Evolutionary conservation across 2,888 invertebrate species (phyloP).

Genomic region (Cerceris rybyensis): DNA sequence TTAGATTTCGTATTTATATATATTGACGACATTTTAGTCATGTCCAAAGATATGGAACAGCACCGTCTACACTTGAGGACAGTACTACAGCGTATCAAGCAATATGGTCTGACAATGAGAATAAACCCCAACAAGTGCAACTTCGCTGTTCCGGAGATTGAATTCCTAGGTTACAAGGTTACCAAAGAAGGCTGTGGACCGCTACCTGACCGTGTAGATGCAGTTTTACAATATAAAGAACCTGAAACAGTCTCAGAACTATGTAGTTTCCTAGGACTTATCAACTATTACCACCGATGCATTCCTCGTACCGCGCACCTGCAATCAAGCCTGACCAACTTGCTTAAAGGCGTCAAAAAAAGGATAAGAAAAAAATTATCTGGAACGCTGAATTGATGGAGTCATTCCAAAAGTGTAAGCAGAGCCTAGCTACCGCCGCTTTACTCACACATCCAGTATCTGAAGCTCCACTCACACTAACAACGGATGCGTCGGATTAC

Average conservation of each 20-base stretch:
- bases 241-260: not conserved
- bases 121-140: constrained; percentile 15
- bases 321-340: not conserved
- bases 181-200: not conserved
- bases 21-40: constrained; percentile 10
- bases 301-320: not conserved
- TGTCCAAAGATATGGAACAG: not conserved
- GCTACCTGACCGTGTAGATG: not conserved
- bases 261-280: constrained; percentile 3
- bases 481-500: constrained; percentile 1
- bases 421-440: not conserved
- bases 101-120: not conserved
- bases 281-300: constrained; percentile 20
- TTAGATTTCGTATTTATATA: constrained; percentile 13
- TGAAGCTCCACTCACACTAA: not conserved
- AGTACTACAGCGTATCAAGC: not conserved
- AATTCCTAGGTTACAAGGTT: not conserved
- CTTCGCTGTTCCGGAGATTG: not conserved
- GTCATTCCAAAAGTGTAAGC: not conserved
- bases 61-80: not conserved
- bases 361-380: not conserved
- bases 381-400: not conserved
- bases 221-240: not conserved
- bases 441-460: not conserved
- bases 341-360: not conserved